A percentile compares a stretch with the other conserved stretches of the same genome.
Conservation (phyloP, 2,888 invertebrate species). For the Coelopa pilipes region DNA sequence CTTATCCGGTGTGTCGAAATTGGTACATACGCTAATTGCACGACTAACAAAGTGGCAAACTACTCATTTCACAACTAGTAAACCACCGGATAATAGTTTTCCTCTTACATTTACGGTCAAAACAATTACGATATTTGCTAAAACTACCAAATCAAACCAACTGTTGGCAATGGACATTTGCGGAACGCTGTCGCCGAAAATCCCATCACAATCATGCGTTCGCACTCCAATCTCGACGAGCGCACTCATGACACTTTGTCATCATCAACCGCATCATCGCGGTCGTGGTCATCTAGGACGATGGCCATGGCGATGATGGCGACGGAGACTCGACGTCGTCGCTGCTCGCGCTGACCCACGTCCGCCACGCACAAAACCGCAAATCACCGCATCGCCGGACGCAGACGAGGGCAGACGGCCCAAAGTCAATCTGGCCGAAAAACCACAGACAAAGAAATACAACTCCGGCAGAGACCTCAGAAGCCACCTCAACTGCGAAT, state of each 20-base stretch:
- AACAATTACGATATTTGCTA: too few species aligned
- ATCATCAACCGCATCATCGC: constrained; percentile 20
- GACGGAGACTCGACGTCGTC: background rate
- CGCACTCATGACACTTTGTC: constrained; percentile 31
- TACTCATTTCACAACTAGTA: too few species aligned
- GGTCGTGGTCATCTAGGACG: background rate
- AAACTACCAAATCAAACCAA: too few species aligned
- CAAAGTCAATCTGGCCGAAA: constrained; percentile 23
- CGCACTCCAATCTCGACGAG: constrained; percentile 20
- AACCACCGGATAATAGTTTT: too few species aligned
- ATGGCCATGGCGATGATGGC: background rate
- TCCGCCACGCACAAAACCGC: constrained; percentile 22
- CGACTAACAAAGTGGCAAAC: too few species aligned
- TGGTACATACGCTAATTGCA: too few species aligned
- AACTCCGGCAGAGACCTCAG: too few species aligned
- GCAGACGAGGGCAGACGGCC: background rate
- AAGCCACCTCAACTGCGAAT: too few species aligned
- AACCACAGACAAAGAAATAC: constrained; percentile 4
- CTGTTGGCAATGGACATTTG: too few species aligned
- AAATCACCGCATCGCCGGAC: background rate
- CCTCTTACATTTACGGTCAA: too few species aligned
- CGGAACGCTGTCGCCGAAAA: constrained; percentile 3
- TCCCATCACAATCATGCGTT: background rate
- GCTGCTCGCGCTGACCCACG: constrained; percentile 16
- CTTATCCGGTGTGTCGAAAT: too few species aligned